phyloP scores from a whole-genome alignment of 2,888 invertebrate species.

The Tridacna crocea region DNA sequence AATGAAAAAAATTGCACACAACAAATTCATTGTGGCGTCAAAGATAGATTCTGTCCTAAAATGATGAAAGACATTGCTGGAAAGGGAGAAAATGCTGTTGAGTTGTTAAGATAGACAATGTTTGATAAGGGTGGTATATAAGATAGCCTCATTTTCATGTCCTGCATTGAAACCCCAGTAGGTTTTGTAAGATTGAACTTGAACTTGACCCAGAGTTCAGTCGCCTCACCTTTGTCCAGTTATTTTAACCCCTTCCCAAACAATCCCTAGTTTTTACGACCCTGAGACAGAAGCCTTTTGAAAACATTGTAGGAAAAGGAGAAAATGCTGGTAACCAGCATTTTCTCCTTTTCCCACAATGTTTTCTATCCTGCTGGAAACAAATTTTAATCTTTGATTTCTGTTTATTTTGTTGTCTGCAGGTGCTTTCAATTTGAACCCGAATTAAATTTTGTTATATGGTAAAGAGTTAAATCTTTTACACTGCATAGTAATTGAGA shows the following conservation, averaged over 20 bases:
- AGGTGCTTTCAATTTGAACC: neutral
- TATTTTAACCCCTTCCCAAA: too few species aligned
- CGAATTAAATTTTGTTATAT: neutral
- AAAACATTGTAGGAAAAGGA: neutral
- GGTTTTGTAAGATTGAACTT: neutral
- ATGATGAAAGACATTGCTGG: too few species aligned
- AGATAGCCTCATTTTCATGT: too few species aligned
- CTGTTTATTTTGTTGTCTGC: neutral
- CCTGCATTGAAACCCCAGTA: neutral
- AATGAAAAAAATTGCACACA: too few species aligned
- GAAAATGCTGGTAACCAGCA: neutral
- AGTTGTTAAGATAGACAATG: too few species aligned
- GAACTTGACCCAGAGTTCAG: neutral
- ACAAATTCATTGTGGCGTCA: too few species aligned
- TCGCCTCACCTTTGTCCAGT: neutral
- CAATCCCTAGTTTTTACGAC: too few species aligned
- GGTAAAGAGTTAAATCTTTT: neutral
- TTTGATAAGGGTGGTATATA: too few species aligned
- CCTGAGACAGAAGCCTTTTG: neutral
- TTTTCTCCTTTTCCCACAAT: constrained; percentile 1
- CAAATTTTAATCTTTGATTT: neutral
- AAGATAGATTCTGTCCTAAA: too few species aligned
- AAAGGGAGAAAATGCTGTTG: too few species aligned
- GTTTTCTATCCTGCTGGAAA: neutral
- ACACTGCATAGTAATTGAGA: too few species aligned